Evolutionary conservation across 1,140 invertebrate species (phyloP), one percentile per base, ranked within the genome.

Genomic region (Trichonephila clavata): DNA sequence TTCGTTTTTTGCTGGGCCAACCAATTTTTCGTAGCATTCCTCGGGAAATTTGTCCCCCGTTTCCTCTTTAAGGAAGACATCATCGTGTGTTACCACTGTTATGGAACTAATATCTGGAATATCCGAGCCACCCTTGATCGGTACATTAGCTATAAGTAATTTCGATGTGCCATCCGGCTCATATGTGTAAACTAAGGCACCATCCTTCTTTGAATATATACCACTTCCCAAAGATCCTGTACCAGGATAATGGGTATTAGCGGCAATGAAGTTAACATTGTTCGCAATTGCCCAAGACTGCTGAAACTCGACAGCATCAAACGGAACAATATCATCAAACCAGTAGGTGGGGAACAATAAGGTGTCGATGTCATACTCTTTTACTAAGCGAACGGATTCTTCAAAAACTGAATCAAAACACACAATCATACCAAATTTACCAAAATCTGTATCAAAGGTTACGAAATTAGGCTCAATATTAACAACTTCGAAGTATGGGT

Each of bases 261-360:
- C 95, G 0, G 95, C 96, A 13, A 97, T 94, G 0, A 97, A 95
- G 94, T 97, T 97, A 0, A 97, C 96, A 16, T 96, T 95, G 43
- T 96, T 96, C 0, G 95, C 95, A 18, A 95, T 96, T 0, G 97
- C 96, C 96, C 97, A 97, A 6, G 96, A 96, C 3, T 96, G 95
- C 94, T 97, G 97, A 13, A 95, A 96, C 94, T 96, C 95, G 88
- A 96, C 94, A 14, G 96, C 95, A 94, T 95, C 90, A 7, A 98
- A 95, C 95, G 97, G 97, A 1, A 97, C 97, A 16, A 97, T 94
- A 94, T 97, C 97, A 14, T 97, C 97, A 94, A 97, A 97, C 98
- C 98, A 98, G 89, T 97, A 97, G 1, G 97, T 97, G 0, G 97
- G 96, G 94, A 97, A 97, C 0, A 98, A 95, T 68, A 98, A 96